Evolutionary conservation across 2,797 vertebrate genomes (phyloP).

Genomic region (Danio kyathit): DNA sequence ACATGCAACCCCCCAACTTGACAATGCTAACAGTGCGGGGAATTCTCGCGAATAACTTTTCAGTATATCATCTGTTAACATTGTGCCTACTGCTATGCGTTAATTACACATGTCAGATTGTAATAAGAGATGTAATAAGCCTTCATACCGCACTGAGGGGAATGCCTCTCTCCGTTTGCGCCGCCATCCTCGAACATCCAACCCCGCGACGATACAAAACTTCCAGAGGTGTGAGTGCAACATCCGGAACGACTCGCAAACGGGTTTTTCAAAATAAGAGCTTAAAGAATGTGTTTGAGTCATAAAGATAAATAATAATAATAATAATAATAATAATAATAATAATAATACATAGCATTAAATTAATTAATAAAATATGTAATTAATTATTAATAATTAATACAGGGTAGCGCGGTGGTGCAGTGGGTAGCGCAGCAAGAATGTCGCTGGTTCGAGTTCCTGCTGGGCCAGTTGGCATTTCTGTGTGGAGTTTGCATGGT

Average conservation of each 20-base stretch:
- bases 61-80: not conserved
- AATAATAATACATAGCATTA: too few species aligned
- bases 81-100: not conserved
- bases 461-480: too few species aligned
- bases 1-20: not conserved
- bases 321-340: too few species aligned
- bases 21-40: not conserved
- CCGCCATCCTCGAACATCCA: conserved; percentile 50
- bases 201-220: conserved; percentile 20
- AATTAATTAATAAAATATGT: too few species aligned
- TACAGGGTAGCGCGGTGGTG: too few species aligned
- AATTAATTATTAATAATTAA: too few species aligned
- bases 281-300: too few species aligned
- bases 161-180: conserved; percentile 63
- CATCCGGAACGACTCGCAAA: not conserved
- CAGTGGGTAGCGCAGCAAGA: too few species aligned
- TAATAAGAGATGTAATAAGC: not conserved
- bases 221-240: not conserved
- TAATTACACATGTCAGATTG: not conserved
- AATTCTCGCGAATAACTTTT: not conserved
- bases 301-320: too few species aligned
- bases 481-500: too few species aligned
- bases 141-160: conserved; percentile 74
- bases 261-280: conserved; percentile 20
- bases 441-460: too few species aligned